Conservation (phyloP, 1,140 invertebrate species). For the Pseudoatta argentina region DNA sequence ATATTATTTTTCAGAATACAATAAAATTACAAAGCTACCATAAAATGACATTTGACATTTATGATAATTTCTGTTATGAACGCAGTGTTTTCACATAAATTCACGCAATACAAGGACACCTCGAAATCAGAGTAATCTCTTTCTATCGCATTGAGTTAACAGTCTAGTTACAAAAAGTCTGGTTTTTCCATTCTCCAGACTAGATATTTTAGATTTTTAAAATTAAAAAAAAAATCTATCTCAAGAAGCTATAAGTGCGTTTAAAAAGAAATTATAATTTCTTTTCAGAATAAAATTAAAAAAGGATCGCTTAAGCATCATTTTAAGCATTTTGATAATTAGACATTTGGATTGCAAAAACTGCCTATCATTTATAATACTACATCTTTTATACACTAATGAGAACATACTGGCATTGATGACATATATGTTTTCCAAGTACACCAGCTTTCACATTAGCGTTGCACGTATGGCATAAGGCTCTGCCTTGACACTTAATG, state of each 20-base stretch:
- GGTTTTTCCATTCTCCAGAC: background rate
- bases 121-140: no score
- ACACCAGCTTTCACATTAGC: conserved; percentile 97
- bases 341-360: background rate
- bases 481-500: conserved; percentile 96
- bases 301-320: background rate
- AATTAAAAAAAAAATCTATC: background rate
- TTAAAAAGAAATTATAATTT: background rate
- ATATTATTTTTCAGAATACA: no score
- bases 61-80: no score
- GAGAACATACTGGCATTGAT: conserved; percentile 97
- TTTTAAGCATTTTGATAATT: background rate
- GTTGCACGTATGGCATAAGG: conserved; percentile 99
- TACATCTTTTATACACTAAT: conserved; percentile 21
- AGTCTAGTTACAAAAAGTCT: no score
- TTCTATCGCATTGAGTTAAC: no score
- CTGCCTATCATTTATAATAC: conserved; percentile 6
- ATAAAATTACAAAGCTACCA: no score
- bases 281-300: background rate
- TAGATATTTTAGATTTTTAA: background rate
- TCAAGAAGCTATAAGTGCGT: background rate
- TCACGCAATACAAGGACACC: no score
- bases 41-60: no score
- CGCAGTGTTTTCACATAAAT: no score
- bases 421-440: conserved; percentile 98